Evolutionary conservation across 2,797 vertebrate species (phyloP), one percentile per base, ranked within the genome.

Genomic region (Eulemur coronatus): DNA sequence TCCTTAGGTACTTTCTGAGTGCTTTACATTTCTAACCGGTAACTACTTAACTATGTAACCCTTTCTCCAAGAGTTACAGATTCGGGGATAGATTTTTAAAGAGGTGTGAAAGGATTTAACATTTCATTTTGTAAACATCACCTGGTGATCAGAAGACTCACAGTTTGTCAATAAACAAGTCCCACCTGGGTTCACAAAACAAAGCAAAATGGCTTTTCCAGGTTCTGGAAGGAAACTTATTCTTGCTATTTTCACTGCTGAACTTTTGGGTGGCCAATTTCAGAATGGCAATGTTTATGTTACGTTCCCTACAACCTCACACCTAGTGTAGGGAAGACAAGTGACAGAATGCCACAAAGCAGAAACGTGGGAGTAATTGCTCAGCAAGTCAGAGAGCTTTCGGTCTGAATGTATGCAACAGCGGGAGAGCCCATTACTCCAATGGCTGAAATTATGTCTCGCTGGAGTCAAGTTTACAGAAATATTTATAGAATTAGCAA

Each of bases 381-480:
- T 95, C 94, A 70, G 93, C 89, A 80, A 52, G 91, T 46, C 94
- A 85, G 94, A 95, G 24, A 52, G 48, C 84, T 97, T 41, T 84
- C 50, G 41, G 75, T 52, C 94, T 81, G 33, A 72, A 91, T 5
- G 70, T 69, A 65, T 0, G 93, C 28, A 82, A 90, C 67, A 15
- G 93, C 72, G 93, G 93, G 95, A 81, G 61, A 96, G 92, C 91
- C 89, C 93, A 67, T 96, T 96, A 85, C 89, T 87, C 96, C 88
- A 75, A 89, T 87, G 95, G 87, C 30, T 4, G 48, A 97, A 97
- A 94, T 82, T 94, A 55, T 79, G 89, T 38, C 2, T 76, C 91
- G 67, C 96, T 92, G 76, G 97, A 98, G 98, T 95, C 72, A 80
- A 84, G 89, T 94, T 94, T 88, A 86, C 65, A 92, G 93, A 97